Evolutionary conservation across 1,140 invertebrate species (phyloP), one percentile per base, ranked within the genome.

Genomic region (Eueides isabella): DNA sequence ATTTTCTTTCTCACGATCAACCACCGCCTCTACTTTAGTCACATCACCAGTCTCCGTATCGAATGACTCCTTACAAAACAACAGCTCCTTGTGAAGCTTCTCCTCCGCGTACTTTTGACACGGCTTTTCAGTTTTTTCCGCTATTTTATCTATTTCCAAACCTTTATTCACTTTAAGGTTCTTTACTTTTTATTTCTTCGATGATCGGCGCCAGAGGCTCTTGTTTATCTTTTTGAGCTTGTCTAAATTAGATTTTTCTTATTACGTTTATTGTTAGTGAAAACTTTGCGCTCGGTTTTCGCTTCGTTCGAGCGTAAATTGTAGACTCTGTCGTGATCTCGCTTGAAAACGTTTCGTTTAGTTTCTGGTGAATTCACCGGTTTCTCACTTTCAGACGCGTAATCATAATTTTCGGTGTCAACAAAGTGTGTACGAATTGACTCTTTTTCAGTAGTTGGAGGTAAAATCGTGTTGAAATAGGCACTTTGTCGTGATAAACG

Each of bases 111-210:
- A 5, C 67, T 87, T 64, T 84, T 83, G 16, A 91, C 85, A 23
- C 91, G 68, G 73, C 84, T 90, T 65, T 89, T 91, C 0, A 92
- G 65, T 80, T 80, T 92, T 92, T 78, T 92, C 91, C 0, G 91
- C 91, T n/a, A 92, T 92, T 76, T 92, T 92, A 65, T 91, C 85
- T 26, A 92, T 92, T 73, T 91, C 91, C 3, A 76, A 81, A 14
- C 89, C 88, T 70, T 83, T 86, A 5, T 95, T 94, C 64, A 87
- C 85, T 69, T 61, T 69, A n/a, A 80, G 28, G 9, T 12, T 90
- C 87, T 19, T 86, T 73, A 30, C 78, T 88, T 72, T 85, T 88
- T 66, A 91, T 87, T 76, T 91, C 89, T 61, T 91, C 88, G 30
- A 91, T 88, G 19, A 91, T 89, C 30, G 89, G 91, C 9, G 85